Conservation (phyloP, 2,113 vertebrate genomes). For the Epinephelus fuscoguttatus region DNA sequence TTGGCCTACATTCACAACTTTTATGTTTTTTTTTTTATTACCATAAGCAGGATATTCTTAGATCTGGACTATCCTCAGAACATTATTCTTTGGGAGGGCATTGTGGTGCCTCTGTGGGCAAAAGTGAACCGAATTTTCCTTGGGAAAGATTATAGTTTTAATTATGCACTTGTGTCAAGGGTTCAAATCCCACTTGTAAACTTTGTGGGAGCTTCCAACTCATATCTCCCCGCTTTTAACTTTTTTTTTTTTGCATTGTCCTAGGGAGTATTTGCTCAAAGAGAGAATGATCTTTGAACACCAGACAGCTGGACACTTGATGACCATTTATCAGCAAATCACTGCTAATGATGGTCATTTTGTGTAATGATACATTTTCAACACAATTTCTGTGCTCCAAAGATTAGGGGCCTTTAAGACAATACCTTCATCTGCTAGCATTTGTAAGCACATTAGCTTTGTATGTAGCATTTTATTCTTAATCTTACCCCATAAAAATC, state of each 20-base stretch:
- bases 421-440: neutral
- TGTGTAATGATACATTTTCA: neutral
- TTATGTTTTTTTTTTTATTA: constrained; percentile 18
- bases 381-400: neutral
- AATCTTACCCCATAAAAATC: constrained; percentile 1
- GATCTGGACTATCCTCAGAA: neutral
- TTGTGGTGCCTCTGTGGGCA: neutral
- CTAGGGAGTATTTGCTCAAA: neutral
- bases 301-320: neutral
- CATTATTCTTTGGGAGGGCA: neutral
- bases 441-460: neutral
- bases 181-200: neutral
- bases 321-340: constrained; percentile 15
- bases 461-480: neutral
- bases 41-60: constrained; percentile 34
- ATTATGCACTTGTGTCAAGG: neutral
- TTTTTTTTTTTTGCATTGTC: neutral
- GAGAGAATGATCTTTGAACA: neutral
- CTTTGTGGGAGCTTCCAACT: neutral
- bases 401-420: neutral
- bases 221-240: neutral
- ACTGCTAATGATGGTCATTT: constrained; percentile 9
- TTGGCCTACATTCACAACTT: constrained; percentile 58
- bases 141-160: constrained; percentile 8
- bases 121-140: neutral